phyloP scores from a whole-genome alignment of 2,113 vertebrate genomes.

The Ctenodactylus gundi region DNA sequence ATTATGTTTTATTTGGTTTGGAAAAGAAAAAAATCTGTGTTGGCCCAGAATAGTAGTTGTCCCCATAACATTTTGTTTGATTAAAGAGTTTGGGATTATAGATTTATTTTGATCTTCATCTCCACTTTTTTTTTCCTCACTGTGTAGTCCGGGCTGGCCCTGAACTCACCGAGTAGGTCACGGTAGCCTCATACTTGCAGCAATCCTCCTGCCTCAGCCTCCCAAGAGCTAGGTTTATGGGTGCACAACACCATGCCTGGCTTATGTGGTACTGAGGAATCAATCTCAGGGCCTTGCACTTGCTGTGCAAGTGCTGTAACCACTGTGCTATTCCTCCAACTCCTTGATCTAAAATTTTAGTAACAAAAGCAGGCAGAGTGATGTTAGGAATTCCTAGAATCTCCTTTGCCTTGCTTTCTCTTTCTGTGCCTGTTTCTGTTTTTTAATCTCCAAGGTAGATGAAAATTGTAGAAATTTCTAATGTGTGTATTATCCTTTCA shows the following conservation, averaged over 20 bases:
- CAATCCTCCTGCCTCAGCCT: no score
- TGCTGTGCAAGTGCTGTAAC: no score
- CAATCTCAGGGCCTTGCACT: no score
- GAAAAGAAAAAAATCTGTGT: background rate
- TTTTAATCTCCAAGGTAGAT: background rate
- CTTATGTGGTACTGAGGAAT: no score
- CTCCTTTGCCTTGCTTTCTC: background rate
- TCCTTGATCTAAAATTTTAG: background rate
- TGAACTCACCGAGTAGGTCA: no score
- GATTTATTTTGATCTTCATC: slow-evolving; percentile 2
- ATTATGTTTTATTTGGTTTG: background rate
- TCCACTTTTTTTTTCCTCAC: no score
- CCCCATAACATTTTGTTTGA: background rate
- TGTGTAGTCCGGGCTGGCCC: no score
- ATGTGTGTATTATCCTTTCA: slow-evolving; percentile 34
- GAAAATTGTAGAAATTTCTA: background rate
- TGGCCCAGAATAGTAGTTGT: background rate
- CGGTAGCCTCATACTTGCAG: no score
- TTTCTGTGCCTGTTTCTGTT: background rate
- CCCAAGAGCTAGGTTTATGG: no score
- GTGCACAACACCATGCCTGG: no score
- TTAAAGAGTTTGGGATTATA: background rate
- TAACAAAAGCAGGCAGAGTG: background rate
- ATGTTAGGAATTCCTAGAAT: background rate
- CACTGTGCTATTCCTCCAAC: no score